A percentile compares a stretch with the other conserved stretches of the same genome.
phyloP scores from a whole-genome alignment of 1,140 invertebrate genomes.

The Yoshiicerus persimilis region DNA sequence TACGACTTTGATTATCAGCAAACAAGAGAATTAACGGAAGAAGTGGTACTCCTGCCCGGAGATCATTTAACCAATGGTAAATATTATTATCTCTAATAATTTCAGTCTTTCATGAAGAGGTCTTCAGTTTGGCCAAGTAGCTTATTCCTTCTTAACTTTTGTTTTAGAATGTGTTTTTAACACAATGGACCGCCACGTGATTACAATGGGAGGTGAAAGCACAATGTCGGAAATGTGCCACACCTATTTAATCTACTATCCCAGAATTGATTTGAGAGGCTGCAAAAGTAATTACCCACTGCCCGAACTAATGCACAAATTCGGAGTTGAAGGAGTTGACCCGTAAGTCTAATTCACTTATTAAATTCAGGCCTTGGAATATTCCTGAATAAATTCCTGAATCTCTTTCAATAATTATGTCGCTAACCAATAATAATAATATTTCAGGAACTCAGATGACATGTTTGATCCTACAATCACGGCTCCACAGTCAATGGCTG shows the following conservation, averaged over 20 bases:
- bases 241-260: constrained; percentile 80
- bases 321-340: not conserved
- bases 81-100: not conserved
- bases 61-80: constrained; percentile 34
- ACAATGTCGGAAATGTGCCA: constrained; percentile 83
- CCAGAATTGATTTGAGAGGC: constrained; percentile 69
- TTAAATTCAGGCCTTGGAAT: no score
- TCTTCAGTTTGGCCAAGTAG: not conserved
- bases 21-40: not conserved
- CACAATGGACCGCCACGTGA: not conserved
- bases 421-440: no score
- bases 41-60: constrained; percentile 13
- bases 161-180: constrained; percentile 30
- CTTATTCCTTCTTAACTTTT: not conserved
- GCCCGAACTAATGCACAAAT: not conserved
- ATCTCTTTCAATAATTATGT: no score
- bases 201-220: constrained; percentile 69
- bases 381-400: no score
- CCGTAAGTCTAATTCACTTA: no score
- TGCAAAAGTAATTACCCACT: constrained; percentile 64
- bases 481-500: not conserved
- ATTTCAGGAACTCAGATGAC: not conserved
- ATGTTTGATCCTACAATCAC: not conserved
- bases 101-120: no score
- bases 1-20: constrained; percentile 40